phyloP scores from a whole-genome alignment of 2,113 vertebrate genomes.

The Arvicanthis niloticus region DNA sequence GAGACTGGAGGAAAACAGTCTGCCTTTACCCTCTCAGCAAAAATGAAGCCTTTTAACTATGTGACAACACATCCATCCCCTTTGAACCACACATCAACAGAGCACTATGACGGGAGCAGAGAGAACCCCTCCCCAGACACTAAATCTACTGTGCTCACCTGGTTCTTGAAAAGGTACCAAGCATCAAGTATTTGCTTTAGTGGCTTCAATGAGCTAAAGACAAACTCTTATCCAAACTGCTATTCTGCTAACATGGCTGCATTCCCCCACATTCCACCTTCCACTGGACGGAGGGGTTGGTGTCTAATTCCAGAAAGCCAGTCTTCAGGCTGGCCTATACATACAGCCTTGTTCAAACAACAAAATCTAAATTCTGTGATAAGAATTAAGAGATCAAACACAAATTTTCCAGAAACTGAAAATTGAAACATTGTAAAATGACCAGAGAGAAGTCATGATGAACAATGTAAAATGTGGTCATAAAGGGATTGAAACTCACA shows the following conservation, averaged over 20 bases:
- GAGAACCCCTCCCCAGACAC: not conserved
- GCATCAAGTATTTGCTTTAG: not conserved
- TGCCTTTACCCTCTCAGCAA: not conserved
- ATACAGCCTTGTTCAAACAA: not conserved
- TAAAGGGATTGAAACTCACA: not conserved
- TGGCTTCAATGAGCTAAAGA: not conserved
- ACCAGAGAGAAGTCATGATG: not conserved
- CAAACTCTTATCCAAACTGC: not conserved
- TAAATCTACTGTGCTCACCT: not conserved
- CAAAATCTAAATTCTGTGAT: slow-evolving; percentile 22
- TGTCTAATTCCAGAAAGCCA: not conserved
- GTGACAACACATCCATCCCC: not conserved
- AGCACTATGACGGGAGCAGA: not conserved
- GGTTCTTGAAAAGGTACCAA: not conserved
- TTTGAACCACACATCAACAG: not conserved
- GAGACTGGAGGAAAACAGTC: not conserved
- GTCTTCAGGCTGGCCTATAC: not conserved
- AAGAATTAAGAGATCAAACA: slow-evolving; percentile 13
- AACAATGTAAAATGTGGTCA: not conserved
- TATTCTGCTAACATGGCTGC: not conserved
- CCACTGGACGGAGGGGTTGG: not conserved
- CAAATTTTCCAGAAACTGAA: not conserved
- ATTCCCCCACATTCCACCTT: not conserved
- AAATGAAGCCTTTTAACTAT: not conserved
- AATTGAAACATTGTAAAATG: not conserved